phyloP scores from a whole-genome alignment of 2,888 invertebrate genomes.

The Pantelozetes paolii region DNA sequence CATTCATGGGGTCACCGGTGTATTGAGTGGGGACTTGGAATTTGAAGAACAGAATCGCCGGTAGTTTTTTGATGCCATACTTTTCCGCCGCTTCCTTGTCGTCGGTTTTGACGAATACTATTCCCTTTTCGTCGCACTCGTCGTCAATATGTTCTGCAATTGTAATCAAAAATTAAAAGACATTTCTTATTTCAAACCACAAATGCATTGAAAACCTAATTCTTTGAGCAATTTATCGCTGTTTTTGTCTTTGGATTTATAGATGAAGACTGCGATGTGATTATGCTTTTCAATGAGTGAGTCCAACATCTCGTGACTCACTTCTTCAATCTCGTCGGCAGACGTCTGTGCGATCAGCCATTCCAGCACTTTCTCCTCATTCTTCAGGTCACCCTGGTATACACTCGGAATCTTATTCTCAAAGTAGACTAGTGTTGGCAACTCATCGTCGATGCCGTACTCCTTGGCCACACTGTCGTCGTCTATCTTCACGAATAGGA shows the following conservation, averaged over 20 bases:
- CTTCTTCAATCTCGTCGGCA: slow-evolving; percentile 53
- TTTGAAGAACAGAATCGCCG: slow-evolving; percentile 81
- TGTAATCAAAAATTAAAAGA: neutral
- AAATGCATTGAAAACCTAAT: slow-evolving; percentile 35
- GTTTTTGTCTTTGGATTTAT: slow-evolving; percentile 52
- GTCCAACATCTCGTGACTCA: slow-evolving; percentile 72
- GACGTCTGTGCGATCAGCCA: slow-evolving; percentile 79
- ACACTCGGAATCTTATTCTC: slow-evolving; percentile 88
- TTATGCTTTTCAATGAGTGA: slow-evolving; percentile 74
- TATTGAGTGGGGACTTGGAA: slow-evolving; percentile 84
- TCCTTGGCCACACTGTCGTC: slow-evolving; percentile 82
- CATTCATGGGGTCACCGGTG: slow-evolving; percentile 68
- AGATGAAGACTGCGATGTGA: slow-evolving; percentile 83
- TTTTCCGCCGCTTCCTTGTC: slow-evolving; percentile 83
- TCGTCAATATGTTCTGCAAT: slow-evolving; percentile 83
- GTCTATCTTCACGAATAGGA: slow-evolving; percentile 87
- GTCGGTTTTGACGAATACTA: slow-evolving; percentile 87
- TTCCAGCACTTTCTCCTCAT: slow-evolving; percentile 89
- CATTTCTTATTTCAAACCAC: neutral
- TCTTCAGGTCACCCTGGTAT: slow-evolving; percentile 82
- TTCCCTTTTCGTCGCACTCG: slow-evolving; percentile 80
- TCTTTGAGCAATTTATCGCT: slow-evolving; percentile 48
- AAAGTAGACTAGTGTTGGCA: slow-evolving; percentile 82
- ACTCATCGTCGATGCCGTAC: slow-evolving; percentile 77
- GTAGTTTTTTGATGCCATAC: slow-evolving; percentile 83